Percentiles rank a stretch among this genome's conserved stretches.
These are phyloP conservation scores for Euplagia quadripunctaria DNA, from an alignment of 2,888 invertebrate species.

Conservation along the genomic window DNA sequence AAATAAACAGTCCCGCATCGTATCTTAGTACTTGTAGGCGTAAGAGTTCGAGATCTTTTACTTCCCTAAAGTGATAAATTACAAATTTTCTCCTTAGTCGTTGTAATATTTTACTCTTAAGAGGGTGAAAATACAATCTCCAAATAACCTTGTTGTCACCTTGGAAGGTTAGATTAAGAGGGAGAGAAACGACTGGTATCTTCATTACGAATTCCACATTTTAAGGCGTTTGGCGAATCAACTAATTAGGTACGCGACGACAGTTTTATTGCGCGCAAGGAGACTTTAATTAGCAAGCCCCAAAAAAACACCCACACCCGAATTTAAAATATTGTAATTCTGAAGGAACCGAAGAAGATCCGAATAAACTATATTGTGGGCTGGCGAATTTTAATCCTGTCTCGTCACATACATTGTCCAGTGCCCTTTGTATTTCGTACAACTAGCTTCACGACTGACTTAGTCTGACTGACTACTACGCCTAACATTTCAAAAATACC, in stretches of 20 bases:
- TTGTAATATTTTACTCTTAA: neutral
- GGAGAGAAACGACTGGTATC: neutral
- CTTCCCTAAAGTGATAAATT: neutral
- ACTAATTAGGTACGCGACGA: slow-evolving; percentile 3
- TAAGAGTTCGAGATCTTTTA: neutral
- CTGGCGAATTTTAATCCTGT: neutral
- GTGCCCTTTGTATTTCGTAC: too few species aligned
- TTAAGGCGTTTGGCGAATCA: neutral
- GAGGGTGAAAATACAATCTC: neutral
- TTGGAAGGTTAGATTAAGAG: neutral
- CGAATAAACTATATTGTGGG: neutral
- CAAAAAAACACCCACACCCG: neutral
- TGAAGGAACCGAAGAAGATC: neutral
- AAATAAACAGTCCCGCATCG: too few species aligned
- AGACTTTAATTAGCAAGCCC: neutral
- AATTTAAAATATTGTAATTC: neutral
- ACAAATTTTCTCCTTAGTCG: neutral
- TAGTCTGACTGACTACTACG: too few species aligned
- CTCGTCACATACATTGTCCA: too few species aligned
- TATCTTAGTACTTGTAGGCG: neutral
- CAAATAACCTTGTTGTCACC: neutral
- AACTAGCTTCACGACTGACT: too few species aligned
- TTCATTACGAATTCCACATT: slow-evolving; percentile 7
- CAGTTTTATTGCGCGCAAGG: neutral
- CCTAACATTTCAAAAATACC: too few species aligned